Evolutionary conservation across 2,888 invertebrate species (phyloP).

Genomic region (Erebia palarica): DNA sequence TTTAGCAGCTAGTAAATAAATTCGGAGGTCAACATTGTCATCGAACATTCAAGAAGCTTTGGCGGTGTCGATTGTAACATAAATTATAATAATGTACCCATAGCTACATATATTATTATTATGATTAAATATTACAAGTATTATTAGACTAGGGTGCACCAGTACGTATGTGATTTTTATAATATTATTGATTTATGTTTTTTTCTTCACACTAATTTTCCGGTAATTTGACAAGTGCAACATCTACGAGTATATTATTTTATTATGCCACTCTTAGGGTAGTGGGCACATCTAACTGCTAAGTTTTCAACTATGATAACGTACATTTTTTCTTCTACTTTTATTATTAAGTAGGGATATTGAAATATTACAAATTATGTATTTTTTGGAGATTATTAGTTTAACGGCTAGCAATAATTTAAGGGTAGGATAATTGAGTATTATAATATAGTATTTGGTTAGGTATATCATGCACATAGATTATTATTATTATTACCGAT

Average conservation of each 20-base stretch:
- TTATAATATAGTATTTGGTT: conserved; percentile 36
- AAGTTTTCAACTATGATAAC: conserved; percentile 65
- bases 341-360: conserved; percentile 35
- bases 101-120: conserved; percentile 31
- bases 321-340: conserved; percentile 42
- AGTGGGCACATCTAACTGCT: conserved; percentile 48
- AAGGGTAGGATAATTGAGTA: conserved; percentile 43
- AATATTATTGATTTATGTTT: conserved; percentile 25
- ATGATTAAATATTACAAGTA: conserved; percentile 37
- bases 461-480: conserved; percentile 47
- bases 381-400: conserved; percentile 42
- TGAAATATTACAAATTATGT: conserved; percentile 38
- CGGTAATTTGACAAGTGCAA: conserved; percentile 39
- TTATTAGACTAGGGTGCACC: conserved; percentile 55
- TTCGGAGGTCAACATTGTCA: conserved; percentile 72
- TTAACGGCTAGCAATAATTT: conserved; percentile 47
- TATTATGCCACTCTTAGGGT: conserved; percentile 37
- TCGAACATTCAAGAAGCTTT: conserved; percentile 75
- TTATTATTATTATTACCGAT: conserved; percentile 37
- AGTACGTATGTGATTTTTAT: conserved; percentile 37
- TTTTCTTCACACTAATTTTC: conserved; percentile 23
- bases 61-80: conserved; percentile 35
- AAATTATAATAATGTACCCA: conserved; percentile 33
- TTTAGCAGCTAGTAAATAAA: conserved; percentile 38
- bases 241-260: conserved; percentile 39